A percentile compares a stretch with the other conserved stretches of the same genome.
These are phyloP conservation scores for Tinea semifulvella DNA, from an alignment of 2,888 invertebrate genomes.

Conservation along the genomic window DNA sequence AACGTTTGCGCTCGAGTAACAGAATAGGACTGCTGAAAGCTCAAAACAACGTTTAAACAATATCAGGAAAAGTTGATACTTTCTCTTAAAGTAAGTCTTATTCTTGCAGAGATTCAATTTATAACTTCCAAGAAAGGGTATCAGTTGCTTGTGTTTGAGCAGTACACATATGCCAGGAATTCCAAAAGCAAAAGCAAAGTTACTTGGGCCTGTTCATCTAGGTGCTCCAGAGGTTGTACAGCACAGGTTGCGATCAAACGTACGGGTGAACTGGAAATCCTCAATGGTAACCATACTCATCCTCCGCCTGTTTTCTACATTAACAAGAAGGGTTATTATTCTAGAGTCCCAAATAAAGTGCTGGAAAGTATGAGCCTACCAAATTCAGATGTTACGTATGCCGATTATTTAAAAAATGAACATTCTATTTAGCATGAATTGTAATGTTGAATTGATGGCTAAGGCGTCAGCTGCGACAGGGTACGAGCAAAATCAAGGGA, in stretches of 20 bases:
- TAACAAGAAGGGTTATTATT: conserved; percentile 36
- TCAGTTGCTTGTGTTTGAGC: conserved; percentile 38
- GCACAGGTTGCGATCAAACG: conserved; percentile 38
- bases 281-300: conserved; percentile 37
- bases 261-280: conserved; percentile 30
- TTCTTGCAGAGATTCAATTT: conserved; percentile 8
- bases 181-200: conserved; percentile 32
- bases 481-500: no score
- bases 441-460: no score
- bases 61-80: no score
- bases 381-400: no score
- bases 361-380: no score
- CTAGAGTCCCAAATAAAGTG: conserved; percentile 30
- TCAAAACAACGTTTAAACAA: no score
- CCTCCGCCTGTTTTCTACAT: conserved; percentile 43
- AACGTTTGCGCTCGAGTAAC: no score
- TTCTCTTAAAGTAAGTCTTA: not conserved
- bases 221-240: conserved; percentile 42
- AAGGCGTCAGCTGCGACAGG: no score
- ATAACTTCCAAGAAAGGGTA: conserved; percentile 46
- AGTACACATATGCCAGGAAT: conserved; percentile 43
- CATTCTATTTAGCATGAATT: no score
- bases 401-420: no score
- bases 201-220: conserved; percentile 47
- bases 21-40: no score